Evolutionary conservation across 2,113 vertebrate species (phyloP).

Genomic region (Romanogobio albipinnatus): DNA sequence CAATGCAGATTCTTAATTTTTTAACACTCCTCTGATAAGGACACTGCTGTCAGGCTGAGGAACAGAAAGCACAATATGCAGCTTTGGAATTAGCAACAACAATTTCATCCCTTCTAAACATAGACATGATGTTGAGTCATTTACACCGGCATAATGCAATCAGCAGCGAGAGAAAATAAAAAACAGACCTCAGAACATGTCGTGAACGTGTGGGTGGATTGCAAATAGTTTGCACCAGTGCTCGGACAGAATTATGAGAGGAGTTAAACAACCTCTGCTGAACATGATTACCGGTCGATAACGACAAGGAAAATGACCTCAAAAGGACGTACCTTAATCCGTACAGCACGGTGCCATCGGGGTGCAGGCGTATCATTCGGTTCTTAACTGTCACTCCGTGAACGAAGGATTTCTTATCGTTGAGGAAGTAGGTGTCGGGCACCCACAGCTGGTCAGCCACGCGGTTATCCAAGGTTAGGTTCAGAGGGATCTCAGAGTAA

Average conservation of each 20-base stretch:
- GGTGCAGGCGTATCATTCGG: constrained; percentile 98
- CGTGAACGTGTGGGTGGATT: constrained; percentile 50
- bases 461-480: constrained; percentile 97
- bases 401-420: constrained; percentile 99
- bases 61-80: constrained; percentile 50
- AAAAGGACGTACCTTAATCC: constrained; percentile 89
- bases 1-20: constrained; percentile 77
- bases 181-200: constrained; percentile 5
- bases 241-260: constrained; percentile 29
- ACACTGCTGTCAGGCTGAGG: constrained; percentile 57
- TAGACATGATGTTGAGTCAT: constrained; percentile 58
- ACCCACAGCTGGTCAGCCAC: constrained; percentile 99
- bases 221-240: constrained; percentile 54
- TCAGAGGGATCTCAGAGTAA: constrained; percentile 97
- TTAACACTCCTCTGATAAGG: constrained; percentile 65
- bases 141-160: constrained; percentile 47
- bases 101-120: constrained; percentile 63
- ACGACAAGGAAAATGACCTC: background rate
- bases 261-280: constrained; percentile 16
- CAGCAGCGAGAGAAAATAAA: constrained; percentile 14
- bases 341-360: constrained; percentile 96
- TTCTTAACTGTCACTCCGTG: constrained; percentile 99
- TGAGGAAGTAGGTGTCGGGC: constrained; percentile 97
- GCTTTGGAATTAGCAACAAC: constrained; percentile 69
- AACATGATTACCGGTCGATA: constrained; percentile 2